Evolutionary conservation across 2,888 invertebrate genomes (phyloP), one percentile per base, ranked within the genome.

Genomic region (Nemapogon koenigi): DNA sequence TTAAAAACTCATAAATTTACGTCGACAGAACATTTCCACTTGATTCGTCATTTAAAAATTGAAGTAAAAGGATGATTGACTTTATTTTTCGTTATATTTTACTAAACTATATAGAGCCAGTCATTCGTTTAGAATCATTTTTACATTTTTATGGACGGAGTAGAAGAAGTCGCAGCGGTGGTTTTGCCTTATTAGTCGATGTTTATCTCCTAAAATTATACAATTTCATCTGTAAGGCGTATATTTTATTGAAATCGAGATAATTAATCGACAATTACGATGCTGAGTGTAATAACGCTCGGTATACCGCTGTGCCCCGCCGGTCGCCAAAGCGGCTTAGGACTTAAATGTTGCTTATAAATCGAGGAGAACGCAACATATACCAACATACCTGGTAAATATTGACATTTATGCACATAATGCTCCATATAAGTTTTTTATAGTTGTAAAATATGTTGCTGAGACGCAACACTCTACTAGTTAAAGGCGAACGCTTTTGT

Each of bases 331-430:
- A 54, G 57, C 62, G 52, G 59, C 58, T 63, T 59, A 59, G 63
- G 55, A 59, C 53, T 60, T 56, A 57, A 60, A 62, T 56, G 62
- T 55, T 47, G 51, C 55, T 57, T 64, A 63, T 69, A 72, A 70
- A 71, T 66, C 63, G 61, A 49, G 43, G 38, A 44, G 45, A 45
- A 49, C 54, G 54, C 60, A 53, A 59, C 52, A 52, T 50, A 49
- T 46, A 46, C 41, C 11, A 13, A 8, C 22, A 52, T 43, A 48
- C 47, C 52, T 57, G 57, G 61, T 62, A 66, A 73, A 73, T 69
- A 75, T 73, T 68, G 71, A 70, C 75, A 69, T 73, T 76, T 75
- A 75, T 72, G 73, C 73, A 75, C 73, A 73, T 73, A 72, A 73
- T 76, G 72, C 72, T 76, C 78, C 75, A 75, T 75, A 75, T 76